Base-by-base conservation (phyloP, 2,113 vertebrate species). In the Sinocyclocheilus anophthalmus region DNA sequence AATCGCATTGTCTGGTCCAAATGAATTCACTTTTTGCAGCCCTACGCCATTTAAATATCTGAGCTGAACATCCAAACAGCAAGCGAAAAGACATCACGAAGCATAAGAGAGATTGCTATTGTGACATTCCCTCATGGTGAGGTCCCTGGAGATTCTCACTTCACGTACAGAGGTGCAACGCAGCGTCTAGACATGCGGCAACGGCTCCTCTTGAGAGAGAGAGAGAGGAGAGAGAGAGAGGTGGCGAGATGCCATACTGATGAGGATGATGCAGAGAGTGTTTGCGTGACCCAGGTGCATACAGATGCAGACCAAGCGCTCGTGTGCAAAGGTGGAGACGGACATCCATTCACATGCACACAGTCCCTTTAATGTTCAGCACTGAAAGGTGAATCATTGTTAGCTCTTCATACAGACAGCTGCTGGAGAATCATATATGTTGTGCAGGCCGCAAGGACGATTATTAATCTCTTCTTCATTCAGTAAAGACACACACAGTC, bases 161-260 rank as follows among this genome's bases (percentile, higher is more conserved):
- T 13, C 45, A 8, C 18, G 80, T 67, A 20, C 61, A 16, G 61
- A 81, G 79, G 14, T 72, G 53, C 48, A 83, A 67, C 53, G 2
- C 10, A 55, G 67, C 48, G 3, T 72, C 53, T 24, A 16, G 63
- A 82, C 42, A 69, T 82, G 80, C 42, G 59, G 80, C 80, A 82
- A 82, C 63, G 4, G 42, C 39, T 24, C 37, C 13, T 53, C 69
- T 82, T 69, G 30, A 30, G 30, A 82, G 81, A 78, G 5, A 55
- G 50, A 53, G 1, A 45, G 5, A 37, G n/a, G 33, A 45, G 73
- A 14, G 12, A 50, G 48, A 50, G 48, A 55, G 53, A 55, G 53
- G 69, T 18, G 48, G 67, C 45, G 81, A 76, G 39, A 83, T 24
- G 10, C 57, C 67, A 83, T 83, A 83, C 26, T 55, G 67, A 83